Base-by-base conservation (phyloP, 2,113 vertebrate species). In the Porphyrio hochstetteri region DNA sequence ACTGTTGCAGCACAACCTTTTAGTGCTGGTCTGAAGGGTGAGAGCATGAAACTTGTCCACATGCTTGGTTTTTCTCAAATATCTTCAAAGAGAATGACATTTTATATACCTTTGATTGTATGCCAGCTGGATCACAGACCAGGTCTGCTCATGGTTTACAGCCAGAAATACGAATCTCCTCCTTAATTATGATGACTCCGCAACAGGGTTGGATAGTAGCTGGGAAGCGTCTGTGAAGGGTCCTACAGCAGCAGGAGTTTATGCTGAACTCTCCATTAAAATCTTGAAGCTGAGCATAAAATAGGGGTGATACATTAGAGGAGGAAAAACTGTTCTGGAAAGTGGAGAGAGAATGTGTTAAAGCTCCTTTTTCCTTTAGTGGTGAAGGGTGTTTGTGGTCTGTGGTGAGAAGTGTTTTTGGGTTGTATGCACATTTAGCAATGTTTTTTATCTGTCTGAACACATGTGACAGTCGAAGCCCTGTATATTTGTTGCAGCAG, bases 321-420 rank as follows among this genome's bases (percentile, higher is more conserved):
- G 20, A 88, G 24, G 16, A 88, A 76, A 95, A 94, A 13, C 33
- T 80, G 56, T 5, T 17, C 24, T 86, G 50, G 69, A 44, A 93
- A 74, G 52, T 11, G 20, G 11, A 63, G 19, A 74, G 36, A 27
- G 35, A 89, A 86, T 16, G 7, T 57, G 27, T 36, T 82, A 72
- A 88, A 64, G 2, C 31, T 86, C 10, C 27, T 90, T 86, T 95
- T 80, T n/a, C 5, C 15, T 82, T 36, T 70, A 29, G 31, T 50
- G 20, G 48, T 86, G 44, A 82, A 68, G 65, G 35, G 35, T 61
- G 21, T 44, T 63, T 92, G 88, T 88, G 92, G 88, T 93, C 86
- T 96, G 90, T 18, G 70, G 70, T 78, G 46, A 93, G 55, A 74
- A 91, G 61, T 56, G 52, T 90, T 96, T 83, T 83, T 65, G 55